Evolutionary conservation across 2,113 vertebrate genomes (phyloP).

Genomic region (Oriolus oriolus): DNA sequence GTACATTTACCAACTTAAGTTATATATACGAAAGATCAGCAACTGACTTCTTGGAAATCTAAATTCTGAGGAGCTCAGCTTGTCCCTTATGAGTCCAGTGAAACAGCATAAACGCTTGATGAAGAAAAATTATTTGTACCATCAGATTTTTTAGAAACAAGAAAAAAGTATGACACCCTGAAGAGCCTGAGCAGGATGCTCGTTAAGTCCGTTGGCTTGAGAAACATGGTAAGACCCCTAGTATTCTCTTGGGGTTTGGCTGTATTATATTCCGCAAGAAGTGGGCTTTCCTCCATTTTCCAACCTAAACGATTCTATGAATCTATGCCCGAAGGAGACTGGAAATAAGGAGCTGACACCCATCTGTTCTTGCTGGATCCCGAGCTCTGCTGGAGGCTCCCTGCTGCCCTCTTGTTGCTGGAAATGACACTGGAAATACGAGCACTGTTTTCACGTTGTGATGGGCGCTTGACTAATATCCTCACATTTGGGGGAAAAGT

Average conservation of each 20-base stretch:
- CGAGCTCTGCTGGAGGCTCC: conserved; percentile 29
- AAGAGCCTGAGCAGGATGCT: not conserved
- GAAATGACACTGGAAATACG: not conserved
- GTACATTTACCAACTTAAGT: not conserved
- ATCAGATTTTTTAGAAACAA: not conserved
- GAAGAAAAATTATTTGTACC: not conserved
- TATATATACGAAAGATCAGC: not conserved
- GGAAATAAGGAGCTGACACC: not conserved
- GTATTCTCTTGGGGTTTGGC: not conserved
- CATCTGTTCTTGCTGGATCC: not conserved
- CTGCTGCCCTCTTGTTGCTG: conserved; percentile 62
- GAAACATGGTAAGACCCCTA: not conserved
- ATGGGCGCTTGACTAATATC: not conserved
- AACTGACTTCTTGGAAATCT: not conserved
- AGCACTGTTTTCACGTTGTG: not conserved
- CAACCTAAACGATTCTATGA: not conserved
- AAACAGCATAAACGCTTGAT: not conserved
- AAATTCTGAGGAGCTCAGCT: not conserved
- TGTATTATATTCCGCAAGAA: not conserved
- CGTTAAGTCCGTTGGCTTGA: not conserved
- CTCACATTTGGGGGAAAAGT: conserved; percentile 29
- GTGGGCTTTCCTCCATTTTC: not conserved
- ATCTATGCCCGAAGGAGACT: not conserved
- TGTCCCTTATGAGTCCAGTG: not conserved
- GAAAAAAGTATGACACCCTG: not conserved